Evolutionary conservation across 2,113 vertebrate genomes (phyloP).

Genomic region (Benitochromis conjunctus): DNA sequence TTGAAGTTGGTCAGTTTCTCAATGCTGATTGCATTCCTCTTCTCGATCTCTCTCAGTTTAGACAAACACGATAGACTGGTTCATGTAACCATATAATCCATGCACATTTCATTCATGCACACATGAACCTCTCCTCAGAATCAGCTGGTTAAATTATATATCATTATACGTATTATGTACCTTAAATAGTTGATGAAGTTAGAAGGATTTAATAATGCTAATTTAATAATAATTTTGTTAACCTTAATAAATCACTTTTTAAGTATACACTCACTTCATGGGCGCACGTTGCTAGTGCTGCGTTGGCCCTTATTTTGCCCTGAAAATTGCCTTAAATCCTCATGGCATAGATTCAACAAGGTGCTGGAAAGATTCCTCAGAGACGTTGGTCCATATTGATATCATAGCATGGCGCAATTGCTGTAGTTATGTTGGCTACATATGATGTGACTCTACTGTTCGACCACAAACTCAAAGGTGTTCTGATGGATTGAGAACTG

Average conservation of each 20-base stretch:
- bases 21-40: background rate
- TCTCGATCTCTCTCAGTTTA: background rate
- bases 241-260: background rate
- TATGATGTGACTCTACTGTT: background rate
- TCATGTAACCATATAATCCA: too few relatives aligned
- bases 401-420: background rate
- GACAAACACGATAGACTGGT: background rate
- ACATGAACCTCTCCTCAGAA: too few relatives aligned
- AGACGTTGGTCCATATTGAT: background rate
- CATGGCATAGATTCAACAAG: background rate
- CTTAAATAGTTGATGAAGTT: too few relatives aligned
- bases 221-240: background rate
- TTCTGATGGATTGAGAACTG: background rate
- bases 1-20: background rate
- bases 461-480: background rate
- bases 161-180: too few relatives aligned
- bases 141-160: too few relatives aligned
- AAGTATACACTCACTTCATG: background rate
- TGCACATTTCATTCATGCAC: too few relatives aligned
- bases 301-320: background rate
- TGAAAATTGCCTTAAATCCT: background rate
- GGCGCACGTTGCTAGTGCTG: background rate
- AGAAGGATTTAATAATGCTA: background rate
- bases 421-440: background rate
- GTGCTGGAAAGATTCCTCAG: background rate